These are phyloP conservation scores for Falco peregrinus DNA, from an alignment of 2,797 vertebrate species.

Conservation along the genomic window DNA sequence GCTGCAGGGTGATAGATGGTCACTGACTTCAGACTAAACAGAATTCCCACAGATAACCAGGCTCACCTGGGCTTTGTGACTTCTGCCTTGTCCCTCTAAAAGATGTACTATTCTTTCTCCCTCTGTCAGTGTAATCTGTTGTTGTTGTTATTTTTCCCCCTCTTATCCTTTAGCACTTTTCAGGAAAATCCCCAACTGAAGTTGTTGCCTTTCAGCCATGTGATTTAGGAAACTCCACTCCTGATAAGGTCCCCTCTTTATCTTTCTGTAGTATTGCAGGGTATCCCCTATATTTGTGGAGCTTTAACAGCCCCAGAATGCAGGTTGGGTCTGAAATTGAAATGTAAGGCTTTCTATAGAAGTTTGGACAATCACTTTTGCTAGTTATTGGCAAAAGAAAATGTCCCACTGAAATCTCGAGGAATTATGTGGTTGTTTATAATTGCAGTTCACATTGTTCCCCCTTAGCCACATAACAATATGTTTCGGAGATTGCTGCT, in stretches of 20 bases:
- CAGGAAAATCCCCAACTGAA: not conserved
- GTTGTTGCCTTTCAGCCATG: not conserved
- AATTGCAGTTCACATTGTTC: not conserved
- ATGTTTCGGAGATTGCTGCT: not conserved
- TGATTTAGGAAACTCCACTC: not conserved
- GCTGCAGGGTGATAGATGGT: not conserved
- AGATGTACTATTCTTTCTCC: not conserved
- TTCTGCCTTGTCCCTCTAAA: not conserved
- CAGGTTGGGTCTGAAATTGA: not conserved
- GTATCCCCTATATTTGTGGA: not conserved
- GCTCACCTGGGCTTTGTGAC: not conserved
- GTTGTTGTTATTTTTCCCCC: too few relatives aligned
- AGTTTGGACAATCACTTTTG: not conserved
- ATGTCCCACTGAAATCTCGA: not conserved
- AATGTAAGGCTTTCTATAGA: not conserved
- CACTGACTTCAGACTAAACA: constrained; percentile 9
- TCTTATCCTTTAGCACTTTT: not conserved
- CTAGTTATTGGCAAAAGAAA: not conserved
- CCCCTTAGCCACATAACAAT: not conserved
- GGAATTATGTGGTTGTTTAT: not conserved
- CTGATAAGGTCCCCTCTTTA: not conserved
- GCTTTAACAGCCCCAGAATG: not conserved
- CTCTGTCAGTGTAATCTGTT: not conserved
- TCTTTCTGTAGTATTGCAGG: not conserved
- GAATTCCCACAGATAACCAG: not conserved